Percentiles rank a stretch among this genome's conserved stretches.
phyloP scores from a whole-genome alignment of 2,888 invertebrate species.

The Clusia tigrina region DNA sequence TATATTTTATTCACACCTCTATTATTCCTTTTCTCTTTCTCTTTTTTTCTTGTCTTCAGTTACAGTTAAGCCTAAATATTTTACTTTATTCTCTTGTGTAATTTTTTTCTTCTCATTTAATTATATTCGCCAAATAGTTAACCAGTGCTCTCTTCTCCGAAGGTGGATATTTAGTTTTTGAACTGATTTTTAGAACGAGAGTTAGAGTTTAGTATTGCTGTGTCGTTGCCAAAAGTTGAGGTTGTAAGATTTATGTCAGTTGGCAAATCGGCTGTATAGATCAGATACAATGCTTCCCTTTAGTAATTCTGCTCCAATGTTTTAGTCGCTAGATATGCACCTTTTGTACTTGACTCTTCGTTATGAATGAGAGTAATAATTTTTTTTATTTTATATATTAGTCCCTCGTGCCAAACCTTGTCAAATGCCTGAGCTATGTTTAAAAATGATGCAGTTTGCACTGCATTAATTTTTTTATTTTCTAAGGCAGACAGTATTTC shows the following conservation, averaged over 20 bases:
- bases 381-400: too few relatives aligned
- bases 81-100: neutral
- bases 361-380: too few relatives aligned
- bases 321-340: neutral
- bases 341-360: neutral
- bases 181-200: neutral
- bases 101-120: neutral
- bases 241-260: too few relatives aligned
- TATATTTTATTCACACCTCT: too few relatives aligned
- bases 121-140: neutral
- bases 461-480: too few relatives aligned
- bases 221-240: slow-evolving; percentile 2
- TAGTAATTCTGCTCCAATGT: neutral
- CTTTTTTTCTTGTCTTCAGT: too few relatives aligned
- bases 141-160: neutral
- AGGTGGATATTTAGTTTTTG: neutral
- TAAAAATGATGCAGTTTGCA: too few relatives aligned
- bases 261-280: neutral
- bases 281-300: neutral
- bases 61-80: neutral
- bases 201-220: neutral
- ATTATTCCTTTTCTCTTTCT: too few relatives aligned
- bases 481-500: too few relatives aligned
- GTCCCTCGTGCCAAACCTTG: too few relatives aligned
- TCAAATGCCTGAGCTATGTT: too few relatives aligned